A percentile compares a stretch with the other conserved stretches of the same genome.
phyloP scores from a whole-genome alignment of 1,140 invertebrate genomes.

The Orussus abietinus region DNA sequence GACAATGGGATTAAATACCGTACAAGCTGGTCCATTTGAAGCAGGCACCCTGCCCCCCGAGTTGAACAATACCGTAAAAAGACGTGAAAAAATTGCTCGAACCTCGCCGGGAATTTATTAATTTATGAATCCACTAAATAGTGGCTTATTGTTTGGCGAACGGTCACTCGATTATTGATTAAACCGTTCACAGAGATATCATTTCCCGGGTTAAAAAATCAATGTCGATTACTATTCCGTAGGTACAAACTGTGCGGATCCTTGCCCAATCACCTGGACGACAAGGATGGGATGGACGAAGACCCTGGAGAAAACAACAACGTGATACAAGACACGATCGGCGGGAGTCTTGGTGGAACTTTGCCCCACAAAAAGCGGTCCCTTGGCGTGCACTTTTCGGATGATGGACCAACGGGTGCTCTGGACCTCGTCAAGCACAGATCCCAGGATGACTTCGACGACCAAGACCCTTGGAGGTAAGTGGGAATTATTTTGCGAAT shows the following conservation, averaged over 20 bases:
- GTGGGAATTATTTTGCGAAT: no score
- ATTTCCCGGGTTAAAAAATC: no score
- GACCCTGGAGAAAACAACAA: constrained; percentile 57
- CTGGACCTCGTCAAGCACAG: constrained; percentile 43
- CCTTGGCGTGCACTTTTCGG: constrained; percentile 49
- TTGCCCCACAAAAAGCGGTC: constrained; percentile 57
- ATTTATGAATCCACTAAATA: no score
- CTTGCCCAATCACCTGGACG: constrained; percentile 69
- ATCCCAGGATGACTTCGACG: constrained; percentile 46
- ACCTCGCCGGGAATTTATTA: no score
- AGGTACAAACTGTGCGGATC: constrained; percentile 61
- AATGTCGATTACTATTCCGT: no score
- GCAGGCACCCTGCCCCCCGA: no score
- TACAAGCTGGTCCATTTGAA: no score
- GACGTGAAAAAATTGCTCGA: no score
- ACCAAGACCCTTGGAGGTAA: constrained; percentile 50
- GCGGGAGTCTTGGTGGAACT: constrained; percentile 58
- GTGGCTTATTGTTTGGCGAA: no score
- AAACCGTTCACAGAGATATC: no score
- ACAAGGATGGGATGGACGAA: constrained; percentile 53
- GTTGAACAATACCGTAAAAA: no score
- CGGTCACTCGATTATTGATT: no score
- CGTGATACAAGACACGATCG: constrained; percentile 58
- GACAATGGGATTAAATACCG: constrained; percentile 13
- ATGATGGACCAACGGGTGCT: constrained; percentile 46